Evolutionary conservation across 2,797 vertebrate species (phyloP).

Genomic region (Leptatherina wallacei): DNA sequence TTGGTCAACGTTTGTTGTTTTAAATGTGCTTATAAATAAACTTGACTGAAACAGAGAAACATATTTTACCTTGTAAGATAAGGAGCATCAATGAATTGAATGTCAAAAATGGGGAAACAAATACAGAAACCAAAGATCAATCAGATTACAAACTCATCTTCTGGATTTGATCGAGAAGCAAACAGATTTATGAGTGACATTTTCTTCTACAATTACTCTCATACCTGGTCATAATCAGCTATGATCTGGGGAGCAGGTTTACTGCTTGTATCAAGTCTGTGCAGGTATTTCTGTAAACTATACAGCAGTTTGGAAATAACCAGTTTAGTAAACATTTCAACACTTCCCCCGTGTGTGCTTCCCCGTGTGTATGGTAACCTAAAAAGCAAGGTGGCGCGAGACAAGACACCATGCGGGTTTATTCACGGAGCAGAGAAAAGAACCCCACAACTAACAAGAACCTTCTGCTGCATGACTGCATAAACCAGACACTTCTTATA

Average conservation of each 20-base stretch:
- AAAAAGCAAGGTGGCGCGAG: not conserved
- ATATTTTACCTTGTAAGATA: not conserved
- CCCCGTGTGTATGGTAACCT: not conserved
- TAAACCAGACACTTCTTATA: conserved; percentile 26
- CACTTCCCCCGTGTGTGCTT: not conserved
- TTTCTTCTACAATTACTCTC: not conserved
- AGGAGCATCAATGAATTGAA: not conserved
- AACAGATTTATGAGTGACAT: not conserved
- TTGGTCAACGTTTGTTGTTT: too few species aligned
- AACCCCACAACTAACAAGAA: conserved; percentile 34
- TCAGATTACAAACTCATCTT: not conserved
- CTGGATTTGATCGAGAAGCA: not conserved
- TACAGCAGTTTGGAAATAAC: not conserved
- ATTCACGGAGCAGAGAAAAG: conserved; percentile 2
- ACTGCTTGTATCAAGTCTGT: not conserved
- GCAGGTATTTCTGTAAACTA: not conserved
- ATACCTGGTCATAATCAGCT: not conserved
- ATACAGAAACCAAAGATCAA: not conserved
- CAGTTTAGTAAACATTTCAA: not conserved
- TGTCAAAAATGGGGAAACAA: not conserved
- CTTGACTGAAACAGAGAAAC: not conserved
- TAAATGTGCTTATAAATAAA: too few species aligned
- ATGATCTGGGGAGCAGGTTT: not conserved
- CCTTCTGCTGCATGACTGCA: conserved; percentile 29
- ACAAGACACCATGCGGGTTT: conserved; percentile 4